Conservation (phyloP, 1,140 invertebrate species). For the Homarus americanus region DNA sequence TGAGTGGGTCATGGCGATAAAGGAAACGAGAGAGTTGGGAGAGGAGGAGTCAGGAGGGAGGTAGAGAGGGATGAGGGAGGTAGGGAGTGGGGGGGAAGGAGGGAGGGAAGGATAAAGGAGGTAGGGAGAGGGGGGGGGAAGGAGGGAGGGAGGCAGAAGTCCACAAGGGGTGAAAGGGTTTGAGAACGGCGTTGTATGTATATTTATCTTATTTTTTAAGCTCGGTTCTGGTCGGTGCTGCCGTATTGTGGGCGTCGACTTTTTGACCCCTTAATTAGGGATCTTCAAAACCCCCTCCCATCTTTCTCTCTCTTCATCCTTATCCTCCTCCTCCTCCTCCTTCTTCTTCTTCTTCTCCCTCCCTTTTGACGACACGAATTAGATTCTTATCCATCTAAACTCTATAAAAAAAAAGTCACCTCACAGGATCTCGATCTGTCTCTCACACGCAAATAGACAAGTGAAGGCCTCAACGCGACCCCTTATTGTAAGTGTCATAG, state of each 20-base stretch:
- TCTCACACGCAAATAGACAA: too few relatives aligned
- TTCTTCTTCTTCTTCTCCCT: too few relatives aligned
- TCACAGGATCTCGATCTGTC: too few relatives aligned
- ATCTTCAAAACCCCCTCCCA: too few relatives aligned
- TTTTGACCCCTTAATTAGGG: not conserved
- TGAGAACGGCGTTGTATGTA: conserved; percentile 21
- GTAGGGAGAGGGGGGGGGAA: conserved; percentile 22
- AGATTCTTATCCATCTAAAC: not conserved
- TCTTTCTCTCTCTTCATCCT: too few relatives aligned
- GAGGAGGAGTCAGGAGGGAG: not conserved
- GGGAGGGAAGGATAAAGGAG: not conserved
- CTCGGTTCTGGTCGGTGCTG: not conserved
- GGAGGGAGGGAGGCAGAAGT: conserved; percentile 39
- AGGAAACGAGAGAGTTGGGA: too few relatives aligned
- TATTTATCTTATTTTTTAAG: conserved; percentile 30
- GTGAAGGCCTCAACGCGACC: too few relatives aligned
- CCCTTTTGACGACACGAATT: not conserved
- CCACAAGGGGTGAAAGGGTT: conserved; percentile 29
- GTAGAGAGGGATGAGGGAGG: too few relatives aligned
- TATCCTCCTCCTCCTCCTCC: too few relatives aligned
- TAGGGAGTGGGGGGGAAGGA: not conserved
- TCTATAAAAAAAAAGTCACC: too few relatives aligned
- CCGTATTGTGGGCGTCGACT: not conserved
- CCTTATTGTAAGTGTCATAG: too few relatives aligned
- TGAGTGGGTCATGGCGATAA: too few relatives aligned